Conservation (phyloP, 2,888 invertebrate species). For the Dyspetes luteomarginatus region DNA sequence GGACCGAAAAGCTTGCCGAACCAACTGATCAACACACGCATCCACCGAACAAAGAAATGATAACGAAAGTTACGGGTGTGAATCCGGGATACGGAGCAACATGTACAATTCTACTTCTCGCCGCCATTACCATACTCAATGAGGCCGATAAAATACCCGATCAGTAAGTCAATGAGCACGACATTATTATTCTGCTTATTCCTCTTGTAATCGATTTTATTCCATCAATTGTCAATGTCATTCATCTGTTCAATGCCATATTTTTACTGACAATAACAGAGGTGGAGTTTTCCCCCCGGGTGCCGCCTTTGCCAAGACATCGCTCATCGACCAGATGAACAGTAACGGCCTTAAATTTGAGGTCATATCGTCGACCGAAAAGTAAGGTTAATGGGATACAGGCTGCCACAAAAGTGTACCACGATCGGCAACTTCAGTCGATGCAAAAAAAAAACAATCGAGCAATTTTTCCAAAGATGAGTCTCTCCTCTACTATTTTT, state of each 20-base stretch:
- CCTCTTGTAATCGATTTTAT: neutral
- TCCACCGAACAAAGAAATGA: constrained; percentile 87
- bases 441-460: neutral
- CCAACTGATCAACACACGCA: constrained; percentile 85
- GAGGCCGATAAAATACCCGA: constrained; percentile 91
- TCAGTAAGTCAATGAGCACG: constrained; percentile 85
- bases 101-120: constrained; percentile 88
- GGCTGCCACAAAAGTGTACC: constrained; percentile 45
- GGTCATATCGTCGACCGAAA: constrained; percentile 82
- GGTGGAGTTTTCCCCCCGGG: constrained; percentile 95
- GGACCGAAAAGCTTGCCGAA: constrained; percentile 87
- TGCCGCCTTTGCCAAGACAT: constrained; percentile 93
- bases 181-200: constrained; percentile 39
- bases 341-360: constrained; percentile 90
- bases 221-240: neutral
- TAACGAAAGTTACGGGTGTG: constrained; percentile 87
- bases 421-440: constrained; percentile 23
- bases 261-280: constrained; percentile 84
- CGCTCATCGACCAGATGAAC: constrained; percentile 89
- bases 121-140: constrained; percentile 90
- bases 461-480: neutral
- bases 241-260: constrained; percentile 3
- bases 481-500: neutral
- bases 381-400: constrained; percentile 64
- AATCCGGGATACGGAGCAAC: constrained; percentile 95